Evolutionary conservation across 2,797 vertebrate species (phyloP), one percentile per base, ranked within the genome.

Genomic region (Sciaenops ocellatus): DNA sequence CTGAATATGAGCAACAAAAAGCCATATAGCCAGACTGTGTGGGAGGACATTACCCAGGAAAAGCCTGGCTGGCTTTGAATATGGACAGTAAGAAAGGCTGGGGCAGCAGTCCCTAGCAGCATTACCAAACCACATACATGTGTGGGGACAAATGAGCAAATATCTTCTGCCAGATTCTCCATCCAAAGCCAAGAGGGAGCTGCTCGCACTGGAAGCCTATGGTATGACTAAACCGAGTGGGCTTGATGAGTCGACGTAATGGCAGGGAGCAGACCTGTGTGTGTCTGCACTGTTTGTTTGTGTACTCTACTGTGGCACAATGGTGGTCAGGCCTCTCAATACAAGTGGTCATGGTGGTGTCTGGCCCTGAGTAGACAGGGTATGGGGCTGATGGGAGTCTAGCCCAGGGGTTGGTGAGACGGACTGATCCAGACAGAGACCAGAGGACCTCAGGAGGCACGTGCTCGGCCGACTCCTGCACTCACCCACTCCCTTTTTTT

Each of bases 61-160:
- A 81, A 78, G 83, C 69, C 92, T 86, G 88, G 85, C 88, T 87
- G 73, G 72, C 86, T 85, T 67, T 78, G 85, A 71, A 81, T 85
- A 82, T 84, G 83, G 87, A 92, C 87, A 80, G 83, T 83, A 77
- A 88, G 89, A 85, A 81, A 75, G 80, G 83, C 88, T 86, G 80
- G 90, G 84, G 84, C 85, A 85, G 87, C 89, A 78, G 91, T 91
- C 88, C 88, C 84, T 84, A 42, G 85, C 87, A 88, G 90, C 72
- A 60, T 90, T 91, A 90, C 92, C 90, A 93, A 94, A 93, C 94
- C 92, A 89, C 92, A 93, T 91, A 89, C 92, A 93, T 93, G 92
- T 93, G 91, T 91, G 90, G 90, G 93, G 93, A 94, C 93, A 92
- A 92, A 94, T 94, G 92, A 94, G 90, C 89, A 92, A 93, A 93